phyloP scores from a whole-genome alignment of 1,140 invertebrate species.

The Drosophila novamexicana region DNA sequence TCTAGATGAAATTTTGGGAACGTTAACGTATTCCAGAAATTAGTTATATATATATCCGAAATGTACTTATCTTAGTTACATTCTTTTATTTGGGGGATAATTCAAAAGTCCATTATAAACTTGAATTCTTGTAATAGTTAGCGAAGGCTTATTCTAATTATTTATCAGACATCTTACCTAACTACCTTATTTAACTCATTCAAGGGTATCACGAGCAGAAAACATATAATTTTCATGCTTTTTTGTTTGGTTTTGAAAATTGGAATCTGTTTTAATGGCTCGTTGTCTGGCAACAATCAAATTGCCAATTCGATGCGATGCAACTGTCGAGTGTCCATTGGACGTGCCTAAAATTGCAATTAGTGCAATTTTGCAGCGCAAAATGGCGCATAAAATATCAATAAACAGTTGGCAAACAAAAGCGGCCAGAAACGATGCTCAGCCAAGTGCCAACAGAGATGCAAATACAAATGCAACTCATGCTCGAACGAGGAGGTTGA shows the following conservation, averaged over 20 bases:
- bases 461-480: constrained; percentile 11
- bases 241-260: constrained; percentile 30
- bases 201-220: not conserved
- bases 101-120: no score
- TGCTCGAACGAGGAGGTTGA: not conserved
- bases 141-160: no score
- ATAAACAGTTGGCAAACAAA: constrained; percentile 65
- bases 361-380: constrained; percentile 56
- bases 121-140: no score
- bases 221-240: constrained; percentile 17
- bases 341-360: constrained; percentile 78
- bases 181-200: no score
- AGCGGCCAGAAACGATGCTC: constrained; percentile 19
- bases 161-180: no score
- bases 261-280: constrained; percentile 28
- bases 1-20: no score
- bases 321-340: constrained; percentile 58
- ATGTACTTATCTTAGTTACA: no score
- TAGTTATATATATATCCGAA: no score
- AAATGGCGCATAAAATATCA: constrained; percentile 74
- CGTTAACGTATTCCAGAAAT: no score
- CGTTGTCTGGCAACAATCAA: constrained; percentile 56
- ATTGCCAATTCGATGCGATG: constrained; percentile 68
- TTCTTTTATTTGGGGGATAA: no score
- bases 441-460: constrained; percentile 33